Evolutionary conservation across 2,113 vertebrate genomes (phyloP), one percentile per base, ranked within the genome.

Genomic region (Aramus guarauna): DNA sequence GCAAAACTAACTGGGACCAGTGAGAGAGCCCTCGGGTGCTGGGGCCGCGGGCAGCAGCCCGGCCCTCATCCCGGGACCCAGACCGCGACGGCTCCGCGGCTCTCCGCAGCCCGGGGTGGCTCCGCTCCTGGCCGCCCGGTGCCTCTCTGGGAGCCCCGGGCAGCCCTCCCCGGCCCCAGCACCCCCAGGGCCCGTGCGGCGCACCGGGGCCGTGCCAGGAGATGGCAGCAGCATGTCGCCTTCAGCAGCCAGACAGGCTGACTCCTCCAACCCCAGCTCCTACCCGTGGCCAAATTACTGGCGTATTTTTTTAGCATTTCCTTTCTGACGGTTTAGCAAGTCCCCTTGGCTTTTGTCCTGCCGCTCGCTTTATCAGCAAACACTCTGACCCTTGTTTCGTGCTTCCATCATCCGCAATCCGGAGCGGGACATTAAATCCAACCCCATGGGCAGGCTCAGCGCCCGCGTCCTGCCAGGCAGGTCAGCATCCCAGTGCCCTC

Each of bases 401-500:
- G n/a, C 39, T 34, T 36, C 59, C 9, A 8, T 18, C 10, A 8
- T 12, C 27, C 1, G 0, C 1, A 1, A 6, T 24, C 36, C 24
- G 3, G n/a, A n/a, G n/a, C 4, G 13, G 29, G 45, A 24, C 24
- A 5, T 15, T 16, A 17, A 50, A 12, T 15, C 9, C 71, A 14
- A 32, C 14, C 4, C 12, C 3, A 0, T 0, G 20, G 43, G 29
- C 32, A 27, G 50, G 37, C 30, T 37, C 9, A 2, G 18, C 0
- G 0, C 5, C 16, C 1, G 1, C 2, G 0, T 3, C 18, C 7
- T 45, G 72, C 53, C n/a, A 3, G 6, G 12, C 15, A 4, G 37
- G n/a, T 16, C 47, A 11, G 18, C 0, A 0, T 20, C 53, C n/a
- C 56, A 0, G 21, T 12, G 48, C 36, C 34, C n/a, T 2, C 41